Evolutionary conservation across 2,888 invertebrate species (phyloP), one percentile per base, ranked within the genome.

Genomic region (Sesamia inferens): DNA sequence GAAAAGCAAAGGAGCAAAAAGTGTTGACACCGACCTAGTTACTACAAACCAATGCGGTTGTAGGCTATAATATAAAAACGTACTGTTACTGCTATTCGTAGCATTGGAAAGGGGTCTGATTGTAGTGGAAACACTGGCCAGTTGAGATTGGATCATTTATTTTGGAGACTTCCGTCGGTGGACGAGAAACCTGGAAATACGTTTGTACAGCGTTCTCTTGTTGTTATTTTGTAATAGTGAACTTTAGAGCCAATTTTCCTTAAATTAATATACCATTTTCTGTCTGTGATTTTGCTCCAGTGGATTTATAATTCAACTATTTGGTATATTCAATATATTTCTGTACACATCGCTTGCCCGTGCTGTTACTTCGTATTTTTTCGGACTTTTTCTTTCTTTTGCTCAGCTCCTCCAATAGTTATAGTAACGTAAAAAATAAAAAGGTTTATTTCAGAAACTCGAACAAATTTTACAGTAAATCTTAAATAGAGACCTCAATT

Each of bases 81-180:
- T 31, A 44, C 19, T 44, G 8, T 62, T 44, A 51, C 13, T 67
- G 55, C 14, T 16, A 13, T 2, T 24, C 6, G 7, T 31, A 58
- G 48, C 42, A 57, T 70, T 42, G 69, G 39, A 19, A 13, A 39
- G 24, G 47, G 14, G 7, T 64, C 55, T 68, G 66, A 82, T 77
- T 58, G 68, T 51, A 31, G 13, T 6, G 24, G 22, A 22, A 39
- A 67, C 51, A 51, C 44, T 39, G 39, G 47, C 47, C 11, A 8
- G 67, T 5, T 42, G 13, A 47, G 63, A 74, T 68, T 61, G 64
- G 58, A 61, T 58, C 48, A 57, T 66, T 79, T 66, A 44, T 79
- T 66, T 66, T 59, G 11, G 51, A 74, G 14, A 48, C 16, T 64
- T 47, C 19, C 7, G n/a, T 19, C 11, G 14, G 55, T 11, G n/a